These are phyloP conservation scores for Sphaeramia orbicularis DNA, from an alignment of 2,797 vertebrate species.

Conservation along the genomic window DNA sequence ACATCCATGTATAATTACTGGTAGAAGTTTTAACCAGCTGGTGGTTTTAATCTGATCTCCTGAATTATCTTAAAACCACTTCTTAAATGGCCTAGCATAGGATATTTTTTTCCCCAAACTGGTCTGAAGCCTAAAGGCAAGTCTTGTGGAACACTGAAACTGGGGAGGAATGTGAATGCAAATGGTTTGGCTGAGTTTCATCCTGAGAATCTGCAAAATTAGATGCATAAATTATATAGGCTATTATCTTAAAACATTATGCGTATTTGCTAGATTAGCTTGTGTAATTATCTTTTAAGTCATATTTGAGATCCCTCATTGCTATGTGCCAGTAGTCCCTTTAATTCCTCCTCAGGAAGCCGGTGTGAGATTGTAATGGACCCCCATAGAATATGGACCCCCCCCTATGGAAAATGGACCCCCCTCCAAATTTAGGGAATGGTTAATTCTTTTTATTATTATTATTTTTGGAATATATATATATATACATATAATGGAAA, in stretches of 20 bases:
- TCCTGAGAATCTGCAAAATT: slow-evolving; percentile 46
- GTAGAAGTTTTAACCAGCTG: neutral
- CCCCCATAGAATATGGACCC: too few species aligned
- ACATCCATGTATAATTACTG: too few species aligned
- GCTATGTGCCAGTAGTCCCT: neutral
- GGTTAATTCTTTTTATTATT: too few species aligned
- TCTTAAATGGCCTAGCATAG: slow-evolving; percentile 17
- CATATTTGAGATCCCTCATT: slow-evolving; percentile 19
- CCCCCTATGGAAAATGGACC: too few species aligned
- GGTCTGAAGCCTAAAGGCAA: slow-evolving; percentile 33
- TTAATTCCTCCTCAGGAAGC: neutral
- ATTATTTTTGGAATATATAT: too few species aligned
- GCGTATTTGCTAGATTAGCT: slow-evolving; percentile 44
- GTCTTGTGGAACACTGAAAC: slow-evolving; percentile 32
- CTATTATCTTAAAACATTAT: slow-evolving; percentile 39
- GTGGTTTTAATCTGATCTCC: neutral
- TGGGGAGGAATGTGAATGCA: slow-evolving; percentile 34
- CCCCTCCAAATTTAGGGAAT: too few species aligned
- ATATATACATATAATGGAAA: too few species aligned
- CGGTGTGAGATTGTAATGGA: too few species aligned
- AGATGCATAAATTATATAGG: slow-evolving; percentile 28
- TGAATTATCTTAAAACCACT: slow-evolving; percentile 10
- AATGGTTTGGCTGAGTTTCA: slow-evolving; percentile 32
- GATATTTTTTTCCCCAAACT: slow-evolving; percentile 18
- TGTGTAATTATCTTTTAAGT: slow-evolving; percentile 37